Conservation (phyloP, 2,888 invertebrate genomes). For the Tanytarsus gracilentus region DNA sequence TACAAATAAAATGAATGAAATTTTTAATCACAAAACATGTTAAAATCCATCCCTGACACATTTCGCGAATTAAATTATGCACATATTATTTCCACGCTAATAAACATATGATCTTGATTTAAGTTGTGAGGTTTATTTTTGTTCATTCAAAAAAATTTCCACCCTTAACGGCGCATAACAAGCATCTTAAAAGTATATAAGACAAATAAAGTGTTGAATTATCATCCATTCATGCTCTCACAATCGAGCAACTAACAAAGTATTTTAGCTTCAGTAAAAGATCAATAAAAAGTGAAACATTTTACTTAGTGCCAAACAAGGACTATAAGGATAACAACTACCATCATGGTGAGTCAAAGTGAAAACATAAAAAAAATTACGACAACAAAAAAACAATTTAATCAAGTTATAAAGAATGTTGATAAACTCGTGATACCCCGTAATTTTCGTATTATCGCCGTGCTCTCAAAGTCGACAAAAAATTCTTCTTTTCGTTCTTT, state of each 20-base stretch:
- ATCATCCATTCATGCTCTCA: not conserved
- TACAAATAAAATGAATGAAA: too few relatives aligned
- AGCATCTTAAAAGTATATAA: conserved; percentile 1
- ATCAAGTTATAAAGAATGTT: not conserved
- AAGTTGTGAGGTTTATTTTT: too few relatives aligned
- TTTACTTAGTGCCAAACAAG: not conserved
- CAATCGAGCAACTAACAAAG: conserved; percentile 8
- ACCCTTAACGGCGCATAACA: too few relatives aligned
- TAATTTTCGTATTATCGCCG: not conserved
- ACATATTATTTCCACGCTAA: too few relatives aligned
- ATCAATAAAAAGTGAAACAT: not conserved
- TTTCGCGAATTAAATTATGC: too few relatives aligned
- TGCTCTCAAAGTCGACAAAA: not conserved
- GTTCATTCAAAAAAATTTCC: too few relatives aligned
- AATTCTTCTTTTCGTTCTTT: not conserved
- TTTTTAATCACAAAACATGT: too few relatives aligned
- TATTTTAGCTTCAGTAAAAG: not conserved
- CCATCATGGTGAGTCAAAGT: not conserved
- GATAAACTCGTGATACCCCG: not conserved
- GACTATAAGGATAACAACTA: not conserved
- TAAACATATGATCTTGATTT: too few relatives aligned
- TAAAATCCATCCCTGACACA: too few relatives aligned
- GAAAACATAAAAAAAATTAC: not conserved
- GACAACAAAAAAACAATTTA: not conserved
- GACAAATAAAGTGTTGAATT: not conserved